These are phyloP conservation scores for Hirtodrosophila trivittata DNA, from an alignment of 2,888 invertebrate genomes.

Conservation along the genomic window DNA sequence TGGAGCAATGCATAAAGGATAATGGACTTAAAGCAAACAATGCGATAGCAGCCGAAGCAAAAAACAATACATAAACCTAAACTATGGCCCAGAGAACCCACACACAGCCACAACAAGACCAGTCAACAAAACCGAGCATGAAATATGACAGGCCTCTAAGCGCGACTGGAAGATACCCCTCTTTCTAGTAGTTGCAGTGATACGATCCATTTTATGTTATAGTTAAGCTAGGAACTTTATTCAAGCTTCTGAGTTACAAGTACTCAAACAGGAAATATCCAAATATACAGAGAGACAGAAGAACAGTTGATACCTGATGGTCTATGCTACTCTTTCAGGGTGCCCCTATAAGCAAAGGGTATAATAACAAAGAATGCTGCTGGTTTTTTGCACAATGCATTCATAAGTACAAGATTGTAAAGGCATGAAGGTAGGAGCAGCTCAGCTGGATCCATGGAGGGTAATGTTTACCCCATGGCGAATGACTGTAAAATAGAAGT, in stretches of 20 bases:
- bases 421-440: not conserved
- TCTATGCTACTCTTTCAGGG: too few relatives aligned
- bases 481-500: not conserved
- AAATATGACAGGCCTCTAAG: not conserved
- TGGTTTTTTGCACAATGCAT: conserved; percentile 39
- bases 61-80: conserved; percentile 37
- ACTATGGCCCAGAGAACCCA: conserved; percentile 24
- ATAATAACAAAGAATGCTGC: conserved; percentile 26
- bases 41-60: conserved; percentile 18
- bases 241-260: too few relatives aligned
- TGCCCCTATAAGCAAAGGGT: conserved; percentile 4
- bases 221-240: too few relatives aligned
- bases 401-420: conserved; percentile 46
- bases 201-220: too few relatives aligned
- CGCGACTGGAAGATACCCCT: not conserved
- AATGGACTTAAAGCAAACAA: conserved; percentile 65
- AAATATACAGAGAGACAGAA: too few relatives aligned
- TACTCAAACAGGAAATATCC: too few relatives aligned
- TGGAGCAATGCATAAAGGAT: conserved; percentile 58
- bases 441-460: conserved; percentile 25
- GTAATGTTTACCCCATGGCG: conserved; percentile 28
- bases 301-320: too few relatives aligned
- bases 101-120: conserved; percentile 22
- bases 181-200: too few relatives aligned
- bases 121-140: conserved; percentile 10